Evolutionary conservation across 2,888 invertebrate genomes (phyloP).

Genomic region (Ectemnius continuus): DNA sequence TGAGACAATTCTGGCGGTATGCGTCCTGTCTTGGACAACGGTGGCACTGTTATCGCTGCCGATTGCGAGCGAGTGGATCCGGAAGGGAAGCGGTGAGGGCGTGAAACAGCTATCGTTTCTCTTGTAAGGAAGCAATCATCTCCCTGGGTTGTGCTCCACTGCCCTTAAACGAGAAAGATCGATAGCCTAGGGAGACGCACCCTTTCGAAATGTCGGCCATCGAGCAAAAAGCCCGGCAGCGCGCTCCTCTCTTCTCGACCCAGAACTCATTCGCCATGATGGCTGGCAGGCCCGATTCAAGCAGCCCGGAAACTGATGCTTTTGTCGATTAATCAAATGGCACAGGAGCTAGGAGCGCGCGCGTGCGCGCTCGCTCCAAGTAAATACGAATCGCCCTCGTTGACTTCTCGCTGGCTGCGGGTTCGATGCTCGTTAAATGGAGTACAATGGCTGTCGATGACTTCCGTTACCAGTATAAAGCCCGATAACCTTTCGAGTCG

Average conservation of each 20-base stretch:
- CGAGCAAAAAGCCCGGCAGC: constrained; percentile 40
- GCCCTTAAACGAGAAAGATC: constrained; percentile 47
- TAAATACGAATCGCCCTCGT: background rate
- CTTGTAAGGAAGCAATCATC: constrained; percentile 51
- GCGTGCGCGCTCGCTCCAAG: background rate
- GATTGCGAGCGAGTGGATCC: constrained; percentile 13
- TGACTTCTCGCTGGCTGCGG: background rate
- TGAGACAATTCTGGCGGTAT: too few relatives aligned
- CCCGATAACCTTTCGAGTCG: too few relatives aligned
- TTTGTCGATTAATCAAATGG: constrained; percentile 27
- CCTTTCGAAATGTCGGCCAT: constrained; percentile 54
- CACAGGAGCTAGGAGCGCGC: background rate
- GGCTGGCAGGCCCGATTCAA: constrained; percentile 20
- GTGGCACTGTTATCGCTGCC: constrained; percentile 50
- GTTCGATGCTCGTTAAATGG: constrained; percentile 1
- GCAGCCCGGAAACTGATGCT: constrained; percentile 30
- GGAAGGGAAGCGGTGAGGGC: constrained; percentile 35
- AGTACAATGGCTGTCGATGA: background rate
- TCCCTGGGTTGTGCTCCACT: constrained; percentile 33
- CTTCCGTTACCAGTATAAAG: background rate
- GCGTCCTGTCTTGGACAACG: too few relatives aligned
- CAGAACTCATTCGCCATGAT: constrained; percentile 31
- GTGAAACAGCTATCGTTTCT: constrained; percentile 42
- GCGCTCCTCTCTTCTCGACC: constrained; percentile 12
- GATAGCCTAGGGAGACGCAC: constrained; percentile 38